phyloP scores from a whole-genome alignment of 1,140 invertebrate genomes.

The Vanessa atalanta region DNA sequence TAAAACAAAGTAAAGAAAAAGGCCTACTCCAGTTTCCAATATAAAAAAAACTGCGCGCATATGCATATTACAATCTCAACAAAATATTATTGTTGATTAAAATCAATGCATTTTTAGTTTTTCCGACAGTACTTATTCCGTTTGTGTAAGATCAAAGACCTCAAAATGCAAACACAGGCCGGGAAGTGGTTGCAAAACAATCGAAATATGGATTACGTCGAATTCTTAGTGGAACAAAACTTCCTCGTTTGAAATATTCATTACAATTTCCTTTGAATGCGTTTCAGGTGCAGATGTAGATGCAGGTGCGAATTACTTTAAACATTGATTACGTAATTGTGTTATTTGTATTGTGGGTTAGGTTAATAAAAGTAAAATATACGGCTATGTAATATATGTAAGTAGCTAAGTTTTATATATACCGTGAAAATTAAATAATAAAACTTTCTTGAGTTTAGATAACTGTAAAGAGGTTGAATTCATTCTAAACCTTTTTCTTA shows the following conservation, averaged over 20 bases:
- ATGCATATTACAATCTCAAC: background rate
- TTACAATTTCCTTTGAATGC: slow-evolving; percentile 35
- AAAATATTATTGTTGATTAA: background rate
- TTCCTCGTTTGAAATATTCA: slow-evolving; percentile 36
- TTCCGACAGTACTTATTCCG: background rate
- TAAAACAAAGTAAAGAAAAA: too few relatives aligned
- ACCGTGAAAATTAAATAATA: too few relatives aligned
- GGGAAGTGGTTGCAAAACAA: slow-evolving; percentile 46
- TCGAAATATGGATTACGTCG: slow-evolving; percentile 37
- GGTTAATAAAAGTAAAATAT: too few relatives aligned
- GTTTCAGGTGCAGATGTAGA: slow-evolving; percentile 29
- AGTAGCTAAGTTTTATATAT: too few relatives aligned
- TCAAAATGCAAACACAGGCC: slow-evolving; percentile 28
- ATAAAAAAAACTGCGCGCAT: too few relatives aligned
- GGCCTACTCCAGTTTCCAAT: too few relatives aligned
- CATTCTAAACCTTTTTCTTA: too few relatives aligned
- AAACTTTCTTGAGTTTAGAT: too few relatives aligned
- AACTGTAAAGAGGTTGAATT: too few relatives aligned
- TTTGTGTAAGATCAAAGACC: slow-evolving; percentile 24
- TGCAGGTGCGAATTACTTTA: background rate
- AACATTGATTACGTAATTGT: too few relatives aligned
- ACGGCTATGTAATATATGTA: too few relatives aligned
- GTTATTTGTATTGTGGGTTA: too few relatives aligned
- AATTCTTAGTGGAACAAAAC: slow-evolving; percentile 43
- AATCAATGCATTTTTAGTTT: background rate